These are phyloP conservation scores for Heliconius charithonia DNA, from an alignment of 2,888 invertebrate genomes.

Conservation along the genomic window DNA sequence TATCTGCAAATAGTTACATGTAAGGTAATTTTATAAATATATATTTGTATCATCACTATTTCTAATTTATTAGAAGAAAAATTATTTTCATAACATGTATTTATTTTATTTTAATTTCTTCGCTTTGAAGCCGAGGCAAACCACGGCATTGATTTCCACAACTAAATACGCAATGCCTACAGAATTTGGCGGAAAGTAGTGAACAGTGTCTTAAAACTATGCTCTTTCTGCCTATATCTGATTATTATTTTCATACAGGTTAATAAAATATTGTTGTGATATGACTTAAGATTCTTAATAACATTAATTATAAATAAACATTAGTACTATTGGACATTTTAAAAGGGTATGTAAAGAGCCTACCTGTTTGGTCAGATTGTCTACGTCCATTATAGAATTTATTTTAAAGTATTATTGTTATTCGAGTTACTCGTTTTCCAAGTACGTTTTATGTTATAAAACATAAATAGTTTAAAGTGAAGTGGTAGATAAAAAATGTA, in stretches of 20 bases:
- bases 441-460: not conserved
- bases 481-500: not conserved
- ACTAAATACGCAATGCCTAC: too few species aligned
- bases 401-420: not conserved
- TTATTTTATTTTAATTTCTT: too few species aligned
- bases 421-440: not conserved
- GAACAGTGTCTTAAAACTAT: too few species aligned
- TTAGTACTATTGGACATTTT: not conserved
- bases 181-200: too few species aligned
- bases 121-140: too few species aligned
- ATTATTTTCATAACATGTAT: too few species aligned
- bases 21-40: not conserved
- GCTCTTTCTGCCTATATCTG: too few species aligned
- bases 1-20: constrained; percentile 61
- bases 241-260: too few species aligned
- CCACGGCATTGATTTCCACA: too few species aligned
- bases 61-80: too few species aligned
- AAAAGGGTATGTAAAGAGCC: not conserved
- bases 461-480: not conserved
- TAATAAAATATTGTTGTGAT: too few species aligned
- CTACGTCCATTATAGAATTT: constrained; percentile 58
- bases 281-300: not conserved
- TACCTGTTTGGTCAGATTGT: constrained; percentile 61
- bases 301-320: not conserved
- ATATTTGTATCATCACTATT: not conserved